Evolutionary conservation across 2,888 invertebrate species (phyloP), one percentile per base, ranked within the genome.

Genomic region (Spatulosminthurus flaviceps): DNA sequence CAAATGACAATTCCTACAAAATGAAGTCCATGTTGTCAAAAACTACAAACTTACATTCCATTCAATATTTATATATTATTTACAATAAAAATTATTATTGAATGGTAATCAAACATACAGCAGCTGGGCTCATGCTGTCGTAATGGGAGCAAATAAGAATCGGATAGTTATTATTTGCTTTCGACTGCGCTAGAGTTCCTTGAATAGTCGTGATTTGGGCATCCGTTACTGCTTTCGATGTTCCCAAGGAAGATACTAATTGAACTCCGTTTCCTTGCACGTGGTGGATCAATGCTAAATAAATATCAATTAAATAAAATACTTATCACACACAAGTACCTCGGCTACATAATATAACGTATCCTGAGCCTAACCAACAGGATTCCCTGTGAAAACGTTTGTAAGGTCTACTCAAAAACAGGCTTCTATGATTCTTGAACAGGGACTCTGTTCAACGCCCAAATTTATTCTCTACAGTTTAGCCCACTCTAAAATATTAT

Each of bases 251-350:
- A 29, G 96, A 93, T 82, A 95, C 94, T 86, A 96, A 92, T 89
- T 97, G 97, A 89, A 96, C 97, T 13, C 97, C 97, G 89, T 96
- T 97, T 0, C 95, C 96, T 22, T 95, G 93, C n/a, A 97, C 92
- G 19, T 95, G 92, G 86, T 93, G 93, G 80, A 96, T 88, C 88
- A 97, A 90, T 9, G 95, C 95, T 90, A 84, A 82, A 79, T 84
- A 26, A 71, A 0, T n/a, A 29, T 24, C 19, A 43, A 60, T 9
- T 9, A 41, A 41, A 41, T n/a, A n/a, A n/a, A n/a, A n/a, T n/a
- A n/a, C n/a, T n/a, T n/a, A n/a, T n/a, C n/a, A n/a, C n/a, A n/a
- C n/a, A n/a, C n/a, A n/a, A n/a, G n/a, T n/a, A n/a, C n/a, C n/a
- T n/a, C n/a, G n/a, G n/a, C n/a, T n/a, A n/a, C n/a, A n/a, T n/a